Conservation (phyloP, 2,888 invertebrate genomes). For the Aphodius granarius region DNA sequence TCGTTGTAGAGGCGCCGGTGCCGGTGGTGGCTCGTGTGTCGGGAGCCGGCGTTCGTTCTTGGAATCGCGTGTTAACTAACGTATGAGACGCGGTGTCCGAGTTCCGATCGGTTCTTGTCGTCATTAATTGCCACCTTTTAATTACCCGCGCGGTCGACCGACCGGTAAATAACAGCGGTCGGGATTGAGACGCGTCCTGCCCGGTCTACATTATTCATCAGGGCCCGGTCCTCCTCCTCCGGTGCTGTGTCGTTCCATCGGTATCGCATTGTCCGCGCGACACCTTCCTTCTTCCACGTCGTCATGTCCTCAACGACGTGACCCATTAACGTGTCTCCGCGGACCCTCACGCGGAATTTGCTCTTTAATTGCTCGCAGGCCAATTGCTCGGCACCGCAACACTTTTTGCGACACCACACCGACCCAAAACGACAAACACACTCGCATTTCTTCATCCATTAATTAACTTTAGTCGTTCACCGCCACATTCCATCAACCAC, state of each 20-base stretch:
- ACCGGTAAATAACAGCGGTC: constrained; percentile 39
- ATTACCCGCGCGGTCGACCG: constrained; percentile 43
- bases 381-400: constrained; percentile 22
- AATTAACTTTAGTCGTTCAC: constrained; percentile 27
- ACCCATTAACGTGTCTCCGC: constrained; percentile 29
- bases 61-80: constrained; percentile 37
- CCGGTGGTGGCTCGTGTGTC: neutral
- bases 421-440: constrained; percentile 21
- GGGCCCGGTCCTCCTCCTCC: constrained; percentile 1
- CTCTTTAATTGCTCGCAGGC: constrained; percentile 27
- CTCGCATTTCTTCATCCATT: constrained; percentile 23
- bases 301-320: constrained; percentile 18
- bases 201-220: constrained; percentile 40
- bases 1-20: neutral
- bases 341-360: constrained; percentile 23
- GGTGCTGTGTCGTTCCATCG: constrained; percentile 1
- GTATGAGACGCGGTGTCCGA: constrained; percentile 33
- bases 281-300: constrained; percentile 18
- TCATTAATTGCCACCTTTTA: constrained; percentile 57
- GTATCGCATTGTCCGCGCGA: constrained; percentile 28
- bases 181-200: constrained; percentile 35
- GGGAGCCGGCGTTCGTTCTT: constrained; percentile 3
- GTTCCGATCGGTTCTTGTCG: constrained; percentile 54
- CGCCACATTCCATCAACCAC: constrained; percentile 15
- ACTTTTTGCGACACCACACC: constrained; percentile 22